phyloP scores from a whole-genome alignment of 2,888 invertebrate species.

The Plusia festucae region DNA sequence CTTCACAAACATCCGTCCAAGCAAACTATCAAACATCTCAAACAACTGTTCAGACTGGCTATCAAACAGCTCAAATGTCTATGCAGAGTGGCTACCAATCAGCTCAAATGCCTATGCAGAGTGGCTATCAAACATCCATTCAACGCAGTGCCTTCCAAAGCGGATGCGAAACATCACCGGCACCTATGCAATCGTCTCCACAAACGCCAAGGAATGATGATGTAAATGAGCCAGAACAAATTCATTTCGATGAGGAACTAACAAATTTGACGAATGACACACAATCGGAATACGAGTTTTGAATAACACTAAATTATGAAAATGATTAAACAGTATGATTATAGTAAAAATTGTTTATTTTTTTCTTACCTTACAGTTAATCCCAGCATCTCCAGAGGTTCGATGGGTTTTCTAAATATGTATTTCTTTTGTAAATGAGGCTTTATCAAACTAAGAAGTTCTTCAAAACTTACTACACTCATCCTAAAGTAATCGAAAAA shows the following conservation, averaged over 20 bases:
- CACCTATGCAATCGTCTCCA: slow-evolving; percentile 8
- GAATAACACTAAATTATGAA: slow-evolving; percentile 6
- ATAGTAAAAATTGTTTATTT: slow-evolving; percentile 2
- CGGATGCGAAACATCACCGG: slow-evolving; percentile 8
- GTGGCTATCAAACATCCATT: slow-evolving; percentile 6
- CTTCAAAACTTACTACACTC: slow-evolving; percentile 15
- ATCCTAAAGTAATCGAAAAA: slow-evolving; percentile 14
- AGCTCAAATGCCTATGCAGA: slow-evolving; percentile 6
- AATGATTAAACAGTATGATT: slow-evolving; percentile 4
- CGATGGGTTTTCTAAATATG: slow-evolving; percentile 11
- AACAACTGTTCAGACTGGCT: neutral
- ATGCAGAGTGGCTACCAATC: neutral
- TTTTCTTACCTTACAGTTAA: slow-evolving; percentile 17
- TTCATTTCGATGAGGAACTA: slow-evolving; percentile 6
- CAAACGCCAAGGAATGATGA: slow-evolving; percentile 6
- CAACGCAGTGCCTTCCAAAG: slow-evolving; percentile 6
- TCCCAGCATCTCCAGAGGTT: slow-evolving; percentile 16
- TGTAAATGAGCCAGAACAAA: slow-evolving; percentile 7
- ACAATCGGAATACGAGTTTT: slow-evolving; percentile 6
- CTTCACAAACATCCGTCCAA: neutral
- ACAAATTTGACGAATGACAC: slow-evolving; percentile 3
- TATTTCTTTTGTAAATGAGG: slow-evolving; percentile 15
- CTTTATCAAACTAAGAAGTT: slow-evolving; percentile 11
- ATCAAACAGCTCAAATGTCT: neutral
- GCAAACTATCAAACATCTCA: slow-evolving; percentile 1